These are phyloP conservation scores for Chloropsis cyanopogon DNA, from an alignment of 2,113 vertebrate genomes.

Conservation along the genomic window DNA sequence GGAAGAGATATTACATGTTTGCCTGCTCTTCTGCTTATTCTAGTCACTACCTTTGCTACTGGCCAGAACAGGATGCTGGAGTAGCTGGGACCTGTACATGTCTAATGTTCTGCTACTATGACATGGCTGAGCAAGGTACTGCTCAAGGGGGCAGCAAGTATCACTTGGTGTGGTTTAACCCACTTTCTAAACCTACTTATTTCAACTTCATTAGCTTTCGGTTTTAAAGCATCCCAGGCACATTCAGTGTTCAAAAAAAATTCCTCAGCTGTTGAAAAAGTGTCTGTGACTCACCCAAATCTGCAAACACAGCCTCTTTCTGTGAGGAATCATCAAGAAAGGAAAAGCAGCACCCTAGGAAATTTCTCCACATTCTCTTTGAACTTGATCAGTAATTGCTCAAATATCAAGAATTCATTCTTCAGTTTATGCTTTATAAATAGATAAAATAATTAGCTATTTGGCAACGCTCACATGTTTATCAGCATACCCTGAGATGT, in stretches of 20 bases:
- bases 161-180: not conserved
- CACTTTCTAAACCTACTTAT: not conserved
- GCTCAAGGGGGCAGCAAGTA: not conserved
- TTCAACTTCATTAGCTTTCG: not conserved
- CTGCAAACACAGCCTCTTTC: not conserved
- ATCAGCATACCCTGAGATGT: not conserved
- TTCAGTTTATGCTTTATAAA: not conserved
- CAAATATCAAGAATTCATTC: not conserved
- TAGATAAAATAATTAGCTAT: not conserved
- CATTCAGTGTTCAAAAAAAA: not conserved
- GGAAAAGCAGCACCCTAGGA: not conserved
- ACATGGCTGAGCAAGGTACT: not conserved
- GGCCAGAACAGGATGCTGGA: not conserved
- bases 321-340: not conserved
- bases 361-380: not conserved
- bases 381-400: not conserved
- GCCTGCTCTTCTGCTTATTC: not conserved
- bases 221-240: not conserved
- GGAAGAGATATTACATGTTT: not conserved
- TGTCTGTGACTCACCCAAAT: not conserved
- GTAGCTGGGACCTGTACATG: not conserved
- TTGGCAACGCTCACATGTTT: not conserved
- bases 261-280: not conserved
- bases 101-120: not conserved
- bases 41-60: not conserved